Percentiles rank a stretch among this genome's conserved stretches.
Evolutionary conservation across 2,113 vertebrate genomes (phyloP).

Genomic region (Spea multiplicata): DNA sequence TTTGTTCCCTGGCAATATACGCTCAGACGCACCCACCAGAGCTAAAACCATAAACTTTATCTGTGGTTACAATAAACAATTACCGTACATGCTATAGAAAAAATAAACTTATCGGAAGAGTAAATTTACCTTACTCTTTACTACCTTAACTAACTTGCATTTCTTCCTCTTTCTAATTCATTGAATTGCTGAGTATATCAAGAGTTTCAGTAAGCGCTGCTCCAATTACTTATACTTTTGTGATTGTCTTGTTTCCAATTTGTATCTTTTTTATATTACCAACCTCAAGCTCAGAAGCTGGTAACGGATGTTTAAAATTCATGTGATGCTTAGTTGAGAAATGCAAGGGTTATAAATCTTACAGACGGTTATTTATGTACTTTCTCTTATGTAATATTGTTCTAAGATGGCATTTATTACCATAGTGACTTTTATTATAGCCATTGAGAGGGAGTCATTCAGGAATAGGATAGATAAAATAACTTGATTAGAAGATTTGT

Average conservation of each 20-base stretch:
- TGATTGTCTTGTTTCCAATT: slow-evolving; percentile 19
- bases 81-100: too few species aligned
- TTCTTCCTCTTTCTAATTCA: neutral
- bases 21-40: too few species aligned
- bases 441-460: slow-evolving; percentile 38
- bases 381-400: slow-evolving; percentile 45
- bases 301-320: slow-evolving; percentile 43
- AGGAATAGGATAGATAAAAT: slow-evolving; percentile 44
- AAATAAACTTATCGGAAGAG: too few species aligned
- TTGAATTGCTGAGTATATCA: neutral
- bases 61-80: too few species aligned
- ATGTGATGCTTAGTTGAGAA: slow-evolving; percentile 37
- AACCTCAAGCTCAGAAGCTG: slow-evolving; percentile 20
- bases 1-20: too few species aligned
- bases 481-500: slow-evolving; percentile 45
- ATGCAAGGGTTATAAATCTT: slow-evolving; percentile 40
- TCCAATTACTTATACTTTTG: slow-evolving; percentile 25
- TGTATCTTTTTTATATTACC: slow-evolving; percentile 39
- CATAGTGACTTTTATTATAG: slow-evolving; percentile 39
- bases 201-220: neutral
- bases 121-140: too few species aligned
- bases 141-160: neutral
- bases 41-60: too few species aligned
- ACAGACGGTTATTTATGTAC: slow-evolving; percentile 33
- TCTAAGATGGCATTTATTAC: slow-evolving; percentile 45